Evolutionary conservation across 2,113 vertebrate species (phyloP), one percentile per base, ranked within the genome.

Genomic region (Drymodes brunneopygia): DNA sequence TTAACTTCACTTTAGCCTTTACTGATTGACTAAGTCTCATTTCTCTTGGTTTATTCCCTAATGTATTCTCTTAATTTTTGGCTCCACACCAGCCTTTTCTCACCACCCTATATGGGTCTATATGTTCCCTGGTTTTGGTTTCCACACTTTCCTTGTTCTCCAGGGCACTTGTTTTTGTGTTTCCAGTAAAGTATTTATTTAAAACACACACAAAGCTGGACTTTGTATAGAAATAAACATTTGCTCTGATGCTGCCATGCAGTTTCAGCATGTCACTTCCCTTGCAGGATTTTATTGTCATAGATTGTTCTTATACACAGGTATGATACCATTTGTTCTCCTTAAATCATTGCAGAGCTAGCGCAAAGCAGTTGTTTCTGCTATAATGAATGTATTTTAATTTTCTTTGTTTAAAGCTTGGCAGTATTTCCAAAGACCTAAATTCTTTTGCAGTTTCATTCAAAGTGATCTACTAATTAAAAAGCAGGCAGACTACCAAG

Each of bases 401-500:
- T 57, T 91, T 85, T 22, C 35, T 85, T 92, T 89, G 42, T 94
- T 66, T 64, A 58, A 91, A 88, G 38, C 15, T 75, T 95, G 89
- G 74, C 58, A 57, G 77, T 33, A 11, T 77, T 82, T 80, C 74
- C 35, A 58, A 86, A 86, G 58, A 81, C 44, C 18, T 82, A 36
- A 80, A 66, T 86, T 88, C 75, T 81, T 69, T 22, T 1, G 2
- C 45, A 66, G 42, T 85, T 95, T 92, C 14, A 16, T 90, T 92
- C 33, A 1, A 84, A 89, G 65, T 72, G 60, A 81, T 86, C 58
- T 66, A 38, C 51, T 85, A 80, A 90, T 86, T 84, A 86, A 92
- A 92, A 94, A 86, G 16, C 54, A 65, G 94, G 66, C 85, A 95
- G 42, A 40, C 67, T 80, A 86, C 71, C 88, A 93, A 88, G 35